Evolutionary conservation across 2,113 vertebrate species (phyloP), one percentile per base, ranked within the genome.

Genomic region (Morone chrysops): DNA sequence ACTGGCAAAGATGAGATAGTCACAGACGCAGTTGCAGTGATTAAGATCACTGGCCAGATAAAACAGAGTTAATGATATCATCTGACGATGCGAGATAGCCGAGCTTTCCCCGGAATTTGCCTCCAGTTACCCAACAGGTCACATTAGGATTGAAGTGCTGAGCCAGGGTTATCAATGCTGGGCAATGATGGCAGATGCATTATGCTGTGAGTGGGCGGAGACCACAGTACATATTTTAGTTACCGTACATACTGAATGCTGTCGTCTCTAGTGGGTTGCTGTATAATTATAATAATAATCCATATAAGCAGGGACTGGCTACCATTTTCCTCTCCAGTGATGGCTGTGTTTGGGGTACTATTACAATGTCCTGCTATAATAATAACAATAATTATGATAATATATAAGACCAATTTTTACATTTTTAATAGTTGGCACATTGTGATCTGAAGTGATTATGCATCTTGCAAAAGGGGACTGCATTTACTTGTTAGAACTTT

Each of bases 21-120:
- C 74, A 67, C 12, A 75, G 69, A 59, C 47, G 4, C 25, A 31
- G 63, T 45, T 38, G 57, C 50, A 73, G 20, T 84, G 70, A 80
- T 82, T 43, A 68, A 63, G 70, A 85, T 83, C 11, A 12, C 9
- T 9, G 53, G 31, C 22, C 67, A 25, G 82, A 91, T 87, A 80
- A 75, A 57, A 57, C 11, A 4, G 36, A 75, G 62, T 62, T 75
- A 83, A 83, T 71, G 72, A 83, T 73, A 72, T 84, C 31, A 75
- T 80, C 60, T 80, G 56, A 67, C 25, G 60, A 72, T 40, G 61
- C 1, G 9, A 80, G 88, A 73, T 56, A 41, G 31, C 71, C 8
- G 13, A 54, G 62, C 40, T 67, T 57, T 61, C 36, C 17, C 8
- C 18, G 41, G 45, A 60, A 84, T 83, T 60, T 84, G 71, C 57